Evolutionary conservation across 2,888 invertebrate genomes (phyloP), one percentile per base, ranked within the genome.

Genomic region (Hirtodrosophila alboralis): DNA sequence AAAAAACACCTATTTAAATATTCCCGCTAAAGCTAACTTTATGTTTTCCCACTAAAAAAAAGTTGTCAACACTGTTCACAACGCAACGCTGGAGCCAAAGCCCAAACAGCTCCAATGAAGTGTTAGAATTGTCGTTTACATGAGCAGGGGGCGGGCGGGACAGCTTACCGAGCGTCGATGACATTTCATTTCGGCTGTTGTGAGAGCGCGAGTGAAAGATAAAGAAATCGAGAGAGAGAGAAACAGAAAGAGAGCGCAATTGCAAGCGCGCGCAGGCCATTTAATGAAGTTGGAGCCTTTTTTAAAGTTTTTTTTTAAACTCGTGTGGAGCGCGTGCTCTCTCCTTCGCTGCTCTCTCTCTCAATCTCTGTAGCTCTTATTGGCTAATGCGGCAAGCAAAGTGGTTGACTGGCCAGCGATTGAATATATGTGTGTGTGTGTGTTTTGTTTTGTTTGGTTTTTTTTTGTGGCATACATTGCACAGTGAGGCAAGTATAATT

Each of bases 321-420:
- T 59, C 41, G 53, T 56, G 69, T 70, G 70, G 64, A 75, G 67
- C 62, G 65, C 61, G 61, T 61, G 57, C 67, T 60, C 59, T 18
- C 36, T 40, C 52, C 31, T 34, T 18, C 21, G 37, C 13, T 58
- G n/a, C 14, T 40, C 37, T 40, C 31, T 18, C 16, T 38, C 30
- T 45, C 37, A 33, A 45, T 51, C 52, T 45, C 31, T 30, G 30
- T 36, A 9, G 14, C 49, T 73, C 72, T 75, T 86, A 84, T 86
- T 86, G 79, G 86, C 72, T 62, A 65, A 57, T 85, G 78, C 67
- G 72, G 84, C 80, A 72, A 65, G 64, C 68, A 86, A 86, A 84
- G 80, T 81, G 80, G 80, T 86, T 76, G 80, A 64, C 74, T 57
- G 52, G 58, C 54, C 48, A 48, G 37, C 51, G 26, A 54, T 34